Percentiles rank a stretch among this genome's conserved stretches.
Conservation (phyloP, 2,797 vertebrate species). For the Lithobates pipiens region DNA sequence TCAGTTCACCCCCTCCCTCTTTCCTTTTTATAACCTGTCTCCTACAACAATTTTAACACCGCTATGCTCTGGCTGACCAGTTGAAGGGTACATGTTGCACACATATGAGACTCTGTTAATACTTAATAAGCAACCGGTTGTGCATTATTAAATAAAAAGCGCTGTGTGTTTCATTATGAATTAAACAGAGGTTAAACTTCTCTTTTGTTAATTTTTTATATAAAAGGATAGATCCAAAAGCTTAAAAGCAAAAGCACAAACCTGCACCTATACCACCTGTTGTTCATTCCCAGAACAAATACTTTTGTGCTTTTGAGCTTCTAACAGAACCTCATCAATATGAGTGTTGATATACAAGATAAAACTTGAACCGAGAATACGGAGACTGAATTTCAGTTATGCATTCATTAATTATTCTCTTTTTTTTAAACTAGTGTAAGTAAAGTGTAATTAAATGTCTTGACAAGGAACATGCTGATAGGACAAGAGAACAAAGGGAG, state of each 20-base stretch:
- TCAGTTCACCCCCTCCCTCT: conserved; percentile 1
- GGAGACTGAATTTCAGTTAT: too few species aligned
- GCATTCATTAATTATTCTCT: too few species aligned
- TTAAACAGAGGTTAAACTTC: conserved; percentile 74
- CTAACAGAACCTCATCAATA: not conserved
- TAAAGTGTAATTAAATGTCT: too few species aligned
- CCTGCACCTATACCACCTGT: not conserved
- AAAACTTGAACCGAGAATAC: too few species aligned
- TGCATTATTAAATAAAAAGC: conserved; percentile 90
- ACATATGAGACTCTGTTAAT: conserved; percentile 86
- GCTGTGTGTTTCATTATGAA: conserved; percentile 88
- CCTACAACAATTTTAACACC: not conserved
- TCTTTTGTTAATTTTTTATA: not conserved
- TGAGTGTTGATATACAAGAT: too few species aligned
- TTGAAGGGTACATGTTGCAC: conserved; percentile 74
- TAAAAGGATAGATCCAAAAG: not conserved
- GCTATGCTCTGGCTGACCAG: conserved; percentile 68
- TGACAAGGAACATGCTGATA: too few species aligned
- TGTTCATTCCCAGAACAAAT: not conserved
- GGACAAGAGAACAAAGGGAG: too few species aligned
- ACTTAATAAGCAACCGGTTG: conserved; percentile 83
- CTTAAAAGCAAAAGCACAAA: conserved; percentile 1
- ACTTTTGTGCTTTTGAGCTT: not conserved
- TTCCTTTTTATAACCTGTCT: not conserved
- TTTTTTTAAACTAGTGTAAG: too few species aligned